Conservation (phyloP, 2,113 vertebrate genomes). For the Trematomus loennbergii region DNA sequence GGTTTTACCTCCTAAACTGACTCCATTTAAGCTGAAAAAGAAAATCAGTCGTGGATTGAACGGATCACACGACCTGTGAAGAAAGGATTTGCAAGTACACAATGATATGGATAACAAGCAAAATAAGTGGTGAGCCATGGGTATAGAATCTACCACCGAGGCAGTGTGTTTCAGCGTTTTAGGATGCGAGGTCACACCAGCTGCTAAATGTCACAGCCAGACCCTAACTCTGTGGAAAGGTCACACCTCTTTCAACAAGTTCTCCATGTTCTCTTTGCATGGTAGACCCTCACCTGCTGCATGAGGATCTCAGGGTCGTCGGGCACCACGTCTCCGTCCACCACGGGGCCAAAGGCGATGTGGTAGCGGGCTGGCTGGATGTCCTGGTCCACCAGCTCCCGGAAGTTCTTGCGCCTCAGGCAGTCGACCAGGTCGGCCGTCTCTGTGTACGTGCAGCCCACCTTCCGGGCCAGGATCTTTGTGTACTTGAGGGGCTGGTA, state of each 20-base stretch:
- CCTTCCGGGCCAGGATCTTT: constrained; percentile 91
- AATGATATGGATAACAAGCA: not conserved
- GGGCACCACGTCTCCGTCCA: constrained; percentile 96
- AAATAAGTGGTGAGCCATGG: not conserved
- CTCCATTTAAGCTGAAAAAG: too few species aligned
- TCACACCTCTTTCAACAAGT: constrained; percentile 19
- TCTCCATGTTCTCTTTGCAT: not conserved
- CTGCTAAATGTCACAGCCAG: constrained; percentile 5
- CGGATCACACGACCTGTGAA: too few species aligned
- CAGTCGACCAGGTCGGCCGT: constrained; percentile 92
- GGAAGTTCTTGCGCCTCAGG: constrained; percentile 90
- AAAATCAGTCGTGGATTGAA: too few species aligned
- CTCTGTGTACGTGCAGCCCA: constrained; percentile 92
- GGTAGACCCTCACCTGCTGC: constrained; percentile 86
- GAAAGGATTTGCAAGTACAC: not conserved
- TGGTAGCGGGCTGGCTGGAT: constrained; percentile 98
- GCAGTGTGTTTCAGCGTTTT: not conserved
- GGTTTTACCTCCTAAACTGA: too few species aligned
- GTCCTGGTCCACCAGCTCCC: constrained; percentile 95
- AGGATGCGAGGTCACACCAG: constrained; percentile 14
- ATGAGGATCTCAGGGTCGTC: constrained; percentile 97
- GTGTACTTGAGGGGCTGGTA: constrained; percentile 96
- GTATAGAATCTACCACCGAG: not conserved
- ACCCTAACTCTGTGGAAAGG: constrained; percentile 8
- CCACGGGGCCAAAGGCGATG: constrained; percentile 96